Percentiles rank a stretch among this genome's conserved stretches.
Conservation (phyloP, 2,797 vertebrate genomes). For the Manis pentadactyla region DNA sequence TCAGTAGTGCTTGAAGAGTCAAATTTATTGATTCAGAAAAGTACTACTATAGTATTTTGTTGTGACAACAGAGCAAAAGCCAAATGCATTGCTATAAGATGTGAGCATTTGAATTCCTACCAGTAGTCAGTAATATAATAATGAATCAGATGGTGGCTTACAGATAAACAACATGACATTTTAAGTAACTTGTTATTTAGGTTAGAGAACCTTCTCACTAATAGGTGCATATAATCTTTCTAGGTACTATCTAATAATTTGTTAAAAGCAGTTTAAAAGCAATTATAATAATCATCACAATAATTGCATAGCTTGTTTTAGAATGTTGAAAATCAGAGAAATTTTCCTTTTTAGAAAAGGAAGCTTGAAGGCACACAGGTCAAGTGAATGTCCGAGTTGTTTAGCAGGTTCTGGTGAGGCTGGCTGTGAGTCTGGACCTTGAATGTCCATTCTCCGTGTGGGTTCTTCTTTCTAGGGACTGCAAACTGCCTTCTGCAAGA, state of each 20-base stretch:
- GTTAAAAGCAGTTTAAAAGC: not conserved
- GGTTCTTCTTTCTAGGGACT: not conserved
- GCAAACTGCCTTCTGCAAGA: not conserved
- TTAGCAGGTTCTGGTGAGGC: not conserved
- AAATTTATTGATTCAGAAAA: conserved; percentile 9
- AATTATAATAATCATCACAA: not conserved
- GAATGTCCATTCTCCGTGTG: not conserved
- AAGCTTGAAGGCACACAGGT: not conserved
- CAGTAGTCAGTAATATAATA: not conserved
- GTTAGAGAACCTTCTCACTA: not conserved
- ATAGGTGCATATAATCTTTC: not conserved
- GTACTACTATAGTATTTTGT: not conserved
- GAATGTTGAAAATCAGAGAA: not conserved
- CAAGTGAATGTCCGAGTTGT: not conserved
- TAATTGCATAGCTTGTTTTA: not conserved
- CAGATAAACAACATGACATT: not conserved
- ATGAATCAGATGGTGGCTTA: not conserved
- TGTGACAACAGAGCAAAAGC: not conserved
- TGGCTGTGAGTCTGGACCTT: not conserved
- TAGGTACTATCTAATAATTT: conserved; percentile 11
- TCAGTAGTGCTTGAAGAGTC: not conserved
- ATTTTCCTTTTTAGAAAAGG: conserved; percentile 6
- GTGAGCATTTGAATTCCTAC: conserved; percentile 15
- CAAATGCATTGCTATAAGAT: not conserved
- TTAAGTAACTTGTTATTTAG: conserved; percentile 20